A percentile compares a stretch with the other conserved stretches of the same genome.
phyloP scores from a whole-genome alignment of 1,140 invertebrate species.

The Hesperophylax magnus region DNA sequence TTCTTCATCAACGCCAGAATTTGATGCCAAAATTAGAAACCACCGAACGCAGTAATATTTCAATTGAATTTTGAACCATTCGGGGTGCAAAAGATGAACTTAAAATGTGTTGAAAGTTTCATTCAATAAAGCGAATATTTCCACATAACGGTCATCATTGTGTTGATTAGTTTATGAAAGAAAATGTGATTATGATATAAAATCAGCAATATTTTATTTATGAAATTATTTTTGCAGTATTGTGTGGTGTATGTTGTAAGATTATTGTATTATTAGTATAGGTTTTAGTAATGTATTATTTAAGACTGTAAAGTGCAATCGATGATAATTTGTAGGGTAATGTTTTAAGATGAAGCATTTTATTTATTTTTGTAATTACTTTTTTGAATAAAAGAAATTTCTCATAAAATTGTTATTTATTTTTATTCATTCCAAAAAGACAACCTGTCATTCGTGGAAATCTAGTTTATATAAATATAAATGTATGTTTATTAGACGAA shows the following conservation, averaged over 20 bases:
- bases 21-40: slow-evolving; percentile 52
- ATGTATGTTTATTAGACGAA: too few relatives aligned
- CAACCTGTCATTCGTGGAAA: too few relatives aligned
- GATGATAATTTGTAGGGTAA: slow-evolving; percentile 15
- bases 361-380: slow-evolving; percentile 39
- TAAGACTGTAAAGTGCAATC: slow-evolving; percentile 52
- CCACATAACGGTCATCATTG: too few relatives aligned
- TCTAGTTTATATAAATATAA: too few relatives aligned
- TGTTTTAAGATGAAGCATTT: slow-evolving; percentile 35
- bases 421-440: too few relatives aligned
- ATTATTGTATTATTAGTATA: slow-evolving; percentile 9
- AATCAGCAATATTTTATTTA: slow-evolving; percentile 3
- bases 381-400: slow-evolving; percentile 13
- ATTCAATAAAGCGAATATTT: too few relatives aligned
- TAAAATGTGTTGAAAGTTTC: too few relatives aligned
- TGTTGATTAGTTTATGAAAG: too few relatives aligned
- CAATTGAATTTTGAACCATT: too few relatives aligned
- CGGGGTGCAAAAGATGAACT: too few relatives aligned
- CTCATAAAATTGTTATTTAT: too few relatives aligned
- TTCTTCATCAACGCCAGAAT: slow-evolving; percentile 23
- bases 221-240: background rate
- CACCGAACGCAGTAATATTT: slow-evolving; percentile 42
- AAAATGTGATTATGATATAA: too few relatives aligned
- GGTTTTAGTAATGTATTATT: background rate
- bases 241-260: background rate